Percentiles rank a stretch among this genome's conserved stretches.
Evolutionary conservation across 2,113 vertebrate species (phyloP).

Genomic region (Epinephelus lanceolatus): DNA sequence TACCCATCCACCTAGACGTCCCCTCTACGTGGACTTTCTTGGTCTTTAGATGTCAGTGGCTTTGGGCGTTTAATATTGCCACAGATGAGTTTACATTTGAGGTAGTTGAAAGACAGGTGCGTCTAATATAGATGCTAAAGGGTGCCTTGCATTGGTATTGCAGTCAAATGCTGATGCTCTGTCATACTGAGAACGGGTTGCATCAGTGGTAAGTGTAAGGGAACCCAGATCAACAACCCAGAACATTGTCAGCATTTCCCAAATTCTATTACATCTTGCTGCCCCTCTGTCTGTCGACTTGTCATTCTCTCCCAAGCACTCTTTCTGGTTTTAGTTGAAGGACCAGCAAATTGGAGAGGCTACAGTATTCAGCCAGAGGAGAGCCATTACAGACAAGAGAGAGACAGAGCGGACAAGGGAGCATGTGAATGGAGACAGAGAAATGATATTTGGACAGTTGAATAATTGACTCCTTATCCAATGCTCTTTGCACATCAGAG

Average conservation of each 20-base stretch:
- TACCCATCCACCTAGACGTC: too few species aligned
- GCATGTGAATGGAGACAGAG: slow-evolving; percentile 49
- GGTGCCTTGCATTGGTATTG: too few species aligned
- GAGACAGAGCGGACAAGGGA: slow-evolving; percentile 21
- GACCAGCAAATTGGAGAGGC: slow-evolving; percentile 55
- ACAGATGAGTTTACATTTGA: too few species aligned
- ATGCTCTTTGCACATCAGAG: slow-evolving; percentile 63
- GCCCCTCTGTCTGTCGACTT: neutral
- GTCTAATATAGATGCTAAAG: too few species aligned
- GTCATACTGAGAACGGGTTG: too few species aligned
- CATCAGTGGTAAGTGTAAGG: neutral
- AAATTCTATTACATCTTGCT: slow-evolving; percentile 4
- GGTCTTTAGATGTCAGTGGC: too few species aligned
- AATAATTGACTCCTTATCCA: slow-evolving; percentile 78
- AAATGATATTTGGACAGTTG: slow-evolving; percentile 70
- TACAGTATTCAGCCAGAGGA: slow-evolving; percentile 32
- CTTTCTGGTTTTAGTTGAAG: slow-evolving; percentile 52
- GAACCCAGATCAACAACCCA: slow-evolving; percentile 1
- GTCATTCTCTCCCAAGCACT: slow-evolving; percentile 8
- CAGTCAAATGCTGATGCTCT: too few species aligned
- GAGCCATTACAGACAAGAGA: slow-evolving; percentile 25
- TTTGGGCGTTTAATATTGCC: too few species aligned
- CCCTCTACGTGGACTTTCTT: too few species aligned
- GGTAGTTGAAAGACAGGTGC: too few species aligned
- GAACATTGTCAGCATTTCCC: slow-evolving; percentile 1